Evolutionary conservation across 2,113 vertebrate genomes (phyloP).

Genomic region (Cyanocitta stelleri): DNA sequence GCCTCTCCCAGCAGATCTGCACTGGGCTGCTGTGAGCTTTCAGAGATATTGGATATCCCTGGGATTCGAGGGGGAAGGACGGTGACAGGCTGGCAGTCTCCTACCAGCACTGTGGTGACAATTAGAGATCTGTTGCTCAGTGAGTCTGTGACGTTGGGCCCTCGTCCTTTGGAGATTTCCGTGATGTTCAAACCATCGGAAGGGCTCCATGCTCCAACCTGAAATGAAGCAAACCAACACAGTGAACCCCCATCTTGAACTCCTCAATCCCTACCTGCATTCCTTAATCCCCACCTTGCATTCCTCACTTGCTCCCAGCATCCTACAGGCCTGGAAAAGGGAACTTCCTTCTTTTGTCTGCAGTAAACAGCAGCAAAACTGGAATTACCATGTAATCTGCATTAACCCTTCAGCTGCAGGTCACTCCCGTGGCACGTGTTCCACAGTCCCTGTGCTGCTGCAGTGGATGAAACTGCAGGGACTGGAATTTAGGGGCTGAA

Average conservation of each 20-base stretch:
- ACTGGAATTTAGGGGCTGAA: not conserved
- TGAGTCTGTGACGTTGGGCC: constrained; percentile 95
- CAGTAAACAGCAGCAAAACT: not conserved
- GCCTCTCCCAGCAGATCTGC: not conserved
- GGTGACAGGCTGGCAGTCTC: not conserved
- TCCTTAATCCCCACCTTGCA: fast-evolving
- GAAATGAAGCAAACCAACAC: not conserved
- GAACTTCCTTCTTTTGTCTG: not conserved
- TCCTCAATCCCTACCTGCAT: not conserved
- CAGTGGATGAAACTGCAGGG: fast-evolving
- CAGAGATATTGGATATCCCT: fast-evolving
- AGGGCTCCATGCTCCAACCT: constrained; percentile 97
- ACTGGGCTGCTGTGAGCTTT: not conserved
- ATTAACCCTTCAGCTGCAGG: not conserved
- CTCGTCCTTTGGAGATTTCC: constrained; percentile 86
- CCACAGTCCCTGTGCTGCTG: not conserved
- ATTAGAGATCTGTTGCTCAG: constrained; percentile 94
- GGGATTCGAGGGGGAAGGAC: fast-evolving
- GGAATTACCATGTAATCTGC: not conserved
- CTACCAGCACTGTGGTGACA: constrained; percentile 96
- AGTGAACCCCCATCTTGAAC: not conserved
- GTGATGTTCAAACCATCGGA: constrained; percentile 94
- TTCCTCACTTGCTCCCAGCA: not conserved
- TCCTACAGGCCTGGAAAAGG: not conserved
- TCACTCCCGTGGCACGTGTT: not conserved